A percentile compares a stretch with the other conserved stretches of the same genome.
Conservation (phyloP, 37 sponge, comb jelly and placozoan genomes). For the Mnemiopsis leidyi region DNA sequence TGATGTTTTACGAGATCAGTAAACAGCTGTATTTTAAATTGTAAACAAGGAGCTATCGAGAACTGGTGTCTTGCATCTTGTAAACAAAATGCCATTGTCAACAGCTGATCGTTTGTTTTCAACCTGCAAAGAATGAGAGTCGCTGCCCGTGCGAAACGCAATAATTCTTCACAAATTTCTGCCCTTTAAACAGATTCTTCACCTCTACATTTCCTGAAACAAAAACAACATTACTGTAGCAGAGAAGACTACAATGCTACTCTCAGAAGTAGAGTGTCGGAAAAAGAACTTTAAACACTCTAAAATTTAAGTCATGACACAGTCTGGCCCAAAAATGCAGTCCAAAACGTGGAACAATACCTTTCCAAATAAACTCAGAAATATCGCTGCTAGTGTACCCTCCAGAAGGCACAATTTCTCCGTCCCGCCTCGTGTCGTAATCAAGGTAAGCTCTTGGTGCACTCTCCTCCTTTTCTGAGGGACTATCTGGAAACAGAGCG, state of each 20-base stretch:
- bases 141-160: background rate
- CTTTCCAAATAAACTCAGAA: background rate
- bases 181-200: background rate
- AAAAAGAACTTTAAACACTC: no score
- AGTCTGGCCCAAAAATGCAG: background rate
- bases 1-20: no score
- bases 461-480: background rate
- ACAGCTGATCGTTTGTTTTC: no score
- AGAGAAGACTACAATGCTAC: no score
- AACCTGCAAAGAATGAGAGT: constrained; percentile 29
- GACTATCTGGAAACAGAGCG: no score
- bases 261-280: no score
- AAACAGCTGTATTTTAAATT: no score
- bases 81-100: no score
- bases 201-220: constrained; percentile 19
- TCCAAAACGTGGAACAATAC: no score
- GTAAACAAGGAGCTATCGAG: no score
- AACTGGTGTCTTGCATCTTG: no score
- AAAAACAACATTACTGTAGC: no score
- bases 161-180: background rate
- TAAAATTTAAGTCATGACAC: background rate
- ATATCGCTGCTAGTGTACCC: background rate
- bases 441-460: background rate
- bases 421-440: background rate
- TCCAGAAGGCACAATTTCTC: background rate